Percentiles rank a stretch among this genome's conserved stretches.
These are phyloP conservation scores for Drosophila miranda DNA, from an alignment of 1,140 invertebrate genomes.

Conservation along the genomic window DNA sequence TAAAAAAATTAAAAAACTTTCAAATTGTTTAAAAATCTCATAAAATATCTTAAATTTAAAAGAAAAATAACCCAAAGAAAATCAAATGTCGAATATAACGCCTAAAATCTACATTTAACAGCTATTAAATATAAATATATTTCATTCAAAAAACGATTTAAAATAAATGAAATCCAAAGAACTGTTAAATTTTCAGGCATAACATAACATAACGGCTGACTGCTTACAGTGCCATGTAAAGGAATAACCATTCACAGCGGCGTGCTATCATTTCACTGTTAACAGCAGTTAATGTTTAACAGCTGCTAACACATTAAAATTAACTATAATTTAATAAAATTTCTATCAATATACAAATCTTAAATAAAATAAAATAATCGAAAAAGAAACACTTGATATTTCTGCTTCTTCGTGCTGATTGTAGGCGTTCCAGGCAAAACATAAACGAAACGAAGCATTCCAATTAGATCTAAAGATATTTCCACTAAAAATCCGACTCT, in stretches of 20 bases:
- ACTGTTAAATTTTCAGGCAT: background rate
- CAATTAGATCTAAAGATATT: slow-evolving; percentile 20
- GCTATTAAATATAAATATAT: too few species aligned
- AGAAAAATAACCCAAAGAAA: too few species aligned
- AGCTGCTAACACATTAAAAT: slow-evolving; percentile 7
- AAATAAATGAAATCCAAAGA: slow-evolving; percentile 12
- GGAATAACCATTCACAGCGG: too few species aligned
- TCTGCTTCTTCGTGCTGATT: background rate
- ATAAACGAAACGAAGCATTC: background rate
- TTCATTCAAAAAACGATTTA: slow-evolving; percentile 31
- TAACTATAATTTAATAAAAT: slow-evolving; percentile 4
- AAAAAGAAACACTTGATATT: background rate
- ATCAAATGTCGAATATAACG: too few species aligned
- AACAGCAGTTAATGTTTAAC: slow-evolving; percentile 35
- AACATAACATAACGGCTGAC: slow-evolving; percentile 14
- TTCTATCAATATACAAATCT: too few species aligned
- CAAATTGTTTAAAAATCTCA: background rate
- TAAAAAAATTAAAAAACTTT: too few species aligned
- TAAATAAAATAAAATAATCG: background rate
- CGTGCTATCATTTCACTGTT: slow-evolving; percentile 18
- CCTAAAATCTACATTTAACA: background rate
- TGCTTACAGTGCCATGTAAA: background rate
- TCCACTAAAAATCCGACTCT: too few species aligned
- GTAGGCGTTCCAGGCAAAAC: background rate
- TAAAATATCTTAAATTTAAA: too few species aligned